Conservation (phyloP, 2,888 invertebrate species). For the Bombyx huttoni region DNA sequence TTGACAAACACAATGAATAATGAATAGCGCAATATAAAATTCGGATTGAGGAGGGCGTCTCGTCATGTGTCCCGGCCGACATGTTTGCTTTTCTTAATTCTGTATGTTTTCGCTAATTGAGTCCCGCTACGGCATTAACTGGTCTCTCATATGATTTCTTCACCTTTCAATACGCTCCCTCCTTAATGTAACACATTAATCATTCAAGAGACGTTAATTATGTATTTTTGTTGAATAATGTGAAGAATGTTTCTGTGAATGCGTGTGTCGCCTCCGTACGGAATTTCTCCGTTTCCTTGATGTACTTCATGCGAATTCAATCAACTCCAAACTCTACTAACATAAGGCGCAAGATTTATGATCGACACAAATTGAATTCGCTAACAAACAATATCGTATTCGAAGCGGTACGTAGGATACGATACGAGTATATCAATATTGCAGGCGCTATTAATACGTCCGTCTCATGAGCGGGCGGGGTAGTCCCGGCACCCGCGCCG, state of each 20-base stretch:
- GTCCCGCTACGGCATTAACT: slow-evolving; percentile 50
- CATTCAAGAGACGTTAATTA: slow-evolving; percentile 44
- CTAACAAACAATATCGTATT: slow-evolving; percentile 72
- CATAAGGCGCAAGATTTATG: slow-evolving; percentile 73
- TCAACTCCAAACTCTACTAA: slow-evolving; percentile 54
- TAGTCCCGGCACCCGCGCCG: slow-evolving; percentile 24
- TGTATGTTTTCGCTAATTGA: slow-evolving; percentile 71
- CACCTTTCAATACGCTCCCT: slow-evolving; percentile 16
- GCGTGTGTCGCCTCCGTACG: neutral
- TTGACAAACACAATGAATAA: slow-evolving; percentile 68
- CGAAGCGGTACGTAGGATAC: slow-evolving; percentile 63
- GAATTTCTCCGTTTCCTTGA: slow-evolving; percentile 23
- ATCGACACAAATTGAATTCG: slow-evolving; percentile 72
- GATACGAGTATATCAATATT: slow-evolving; percentile 72
- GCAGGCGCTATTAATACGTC: slow-evolving; percentile 72
- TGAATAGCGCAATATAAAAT: slow-evolving; percentile 67
- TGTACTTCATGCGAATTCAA: slow-evolving; percentile 52
- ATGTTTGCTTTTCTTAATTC: slow-evolving; percentile 67
- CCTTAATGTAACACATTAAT: slow-evolving; percentile 42
- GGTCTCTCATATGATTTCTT: slow-evolving; percentile 15
- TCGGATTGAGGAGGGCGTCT: slow-evolving; percentile 60
- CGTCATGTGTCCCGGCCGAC: slow-evolving; percentile 50
- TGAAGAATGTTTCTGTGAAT: neutral
- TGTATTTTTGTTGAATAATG: slow-evolving; percentile 16
- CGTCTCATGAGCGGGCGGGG: slow-evolving; percentile 66